Evolutionary conservation across 2,888 invertebrate species (phyloP), one percentile per base, ranked within the genome.

Genomic region (Sphaerolaimus hirsutus): DNA sequence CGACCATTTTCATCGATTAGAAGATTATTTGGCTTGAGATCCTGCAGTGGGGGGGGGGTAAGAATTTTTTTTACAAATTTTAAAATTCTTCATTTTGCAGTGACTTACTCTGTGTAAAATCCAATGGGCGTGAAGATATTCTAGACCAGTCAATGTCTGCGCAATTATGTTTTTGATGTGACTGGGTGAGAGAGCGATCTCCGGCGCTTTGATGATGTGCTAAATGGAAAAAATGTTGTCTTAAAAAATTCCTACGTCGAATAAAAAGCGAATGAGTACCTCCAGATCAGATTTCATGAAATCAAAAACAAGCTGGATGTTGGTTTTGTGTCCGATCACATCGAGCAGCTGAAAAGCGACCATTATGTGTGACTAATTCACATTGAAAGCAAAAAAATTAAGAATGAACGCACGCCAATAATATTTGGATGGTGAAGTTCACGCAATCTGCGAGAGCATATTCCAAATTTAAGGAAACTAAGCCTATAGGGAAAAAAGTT

Each of bases 201-300:
- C 77, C 50, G 68, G 76, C 62, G 91, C 89, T 67, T 57, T 55
- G 42, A 63, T 55, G n/a, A 63, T 49, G 46, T 60, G 57, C 58
- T 58, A 44, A 62, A 56, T 21, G 56, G 52, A 37, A 48, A 46
- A 47, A 51, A 5, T 5, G 37, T 32, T 32, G 32, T 17, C 32
- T 32, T 32, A 12, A 32, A 12, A 32, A 32, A 17, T 12, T n/a
- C 17, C 32, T 5, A 7, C 10, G 19, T 19, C 12, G 10, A 37
- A 37, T 19, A 37, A 10, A 37, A 5, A 5, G 19, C 10, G 19
- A 40, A 40, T n/a, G 17, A 42, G 51, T 54, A 86, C 81, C 73
- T 99, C 97, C 56, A 97, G 70, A 68, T 97, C 97, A 32, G 93
- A 93, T 62, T 93, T 89, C 93, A 99, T 93, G 60, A 89, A 97